These are phyloP conservation scores for Eptesicus fuscus DNA, from an alignment of 2,113 vertebrate genomes.

Conservation along the genomic window DNA sequence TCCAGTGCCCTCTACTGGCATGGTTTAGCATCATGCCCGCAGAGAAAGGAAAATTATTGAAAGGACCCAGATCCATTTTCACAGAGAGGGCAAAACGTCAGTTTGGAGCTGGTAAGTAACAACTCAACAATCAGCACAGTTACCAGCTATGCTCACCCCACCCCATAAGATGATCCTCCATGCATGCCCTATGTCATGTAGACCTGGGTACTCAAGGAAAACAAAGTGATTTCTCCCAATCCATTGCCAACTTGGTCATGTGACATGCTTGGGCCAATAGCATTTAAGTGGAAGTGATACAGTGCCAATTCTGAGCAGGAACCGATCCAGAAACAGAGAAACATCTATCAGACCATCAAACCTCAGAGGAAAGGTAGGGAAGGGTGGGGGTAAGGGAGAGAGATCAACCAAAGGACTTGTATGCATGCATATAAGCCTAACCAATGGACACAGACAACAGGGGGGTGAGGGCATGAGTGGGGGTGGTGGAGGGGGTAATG, in stretches of 20 bases:
- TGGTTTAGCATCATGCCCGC: not conserved
- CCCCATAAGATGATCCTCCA: not conserved
- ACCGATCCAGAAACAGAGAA: too few species aligned
- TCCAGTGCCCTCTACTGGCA: not conserved
- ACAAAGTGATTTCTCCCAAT: not conserved
- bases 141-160: not conserved
- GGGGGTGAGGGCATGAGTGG: too few species aligned
- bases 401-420: too few species aligned
- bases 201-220: not conserved
- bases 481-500: too few species aligned
- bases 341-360: too few species aligned
- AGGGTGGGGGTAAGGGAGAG: too few species aligned
- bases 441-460: too few species aligned
- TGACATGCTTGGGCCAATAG: not conserved
- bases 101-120: not conserved
- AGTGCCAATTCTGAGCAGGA: not conserved
- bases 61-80: not conserved
- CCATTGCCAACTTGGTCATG: not conserved
- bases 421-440: too few species aligned
- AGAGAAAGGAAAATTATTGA: not conserved
- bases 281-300: not conserved
- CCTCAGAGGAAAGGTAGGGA: too few species aligned
- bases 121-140: not conserved
- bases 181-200: not conserved
- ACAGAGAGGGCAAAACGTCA: not conserved